These are phyloP conservation scores for Encarsia formosa DNA, from an alignment of 2,888 invertebrate genomes.

Conservation along the genomic window DNA sequence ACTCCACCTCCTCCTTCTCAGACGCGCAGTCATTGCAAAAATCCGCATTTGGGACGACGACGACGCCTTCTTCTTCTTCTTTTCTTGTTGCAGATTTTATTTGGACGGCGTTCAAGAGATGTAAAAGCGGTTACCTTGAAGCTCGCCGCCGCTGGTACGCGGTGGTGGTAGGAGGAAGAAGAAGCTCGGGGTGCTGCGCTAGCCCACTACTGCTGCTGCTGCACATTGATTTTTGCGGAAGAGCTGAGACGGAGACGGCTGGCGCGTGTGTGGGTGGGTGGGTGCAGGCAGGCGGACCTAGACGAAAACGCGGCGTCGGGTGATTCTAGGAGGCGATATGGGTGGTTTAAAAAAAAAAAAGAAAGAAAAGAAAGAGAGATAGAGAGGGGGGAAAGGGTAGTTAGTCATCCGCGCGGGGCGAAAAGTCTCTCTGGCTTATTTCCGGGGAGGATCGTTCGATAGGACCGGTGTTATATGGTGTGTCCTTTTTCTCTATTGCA, in stretches of 20 bases:
- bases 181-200: too few species aligned
- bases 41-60: constrained; percentile 18
- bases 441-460: too few species aligned
- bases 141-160: too few species aligned
- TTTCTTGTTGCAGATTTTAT: constrained; percentile 27
- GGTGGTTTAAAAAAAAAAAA: too few species aligned
- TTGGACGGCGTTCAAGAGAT: constrained; percentile 28
- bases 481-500: too few species aligned
- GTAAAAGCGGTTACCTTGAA: constrained; percentile 28
- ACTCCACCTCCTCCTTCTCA: neutral
- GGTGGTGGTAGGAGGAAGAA: too few species aligned
- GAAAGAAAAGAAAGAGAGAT: neutral
- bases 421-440: too few species aligned
- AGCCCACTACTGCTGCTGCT: too few species aligned
- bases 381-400: neutral
- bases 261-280: neutral
- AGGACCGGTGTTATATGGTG: too few species aligned
- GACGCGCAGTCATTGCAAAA: constrained; percentile 12
- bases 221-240: constrained; percentile 24
- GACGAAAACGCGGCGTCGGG: neutral
- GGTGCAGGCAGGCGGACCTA: neutral
- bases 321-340: too few species aligned
- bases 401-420: too few species aligned
- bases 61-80: neutral
- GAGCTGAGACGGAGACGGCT: neutral